Evolutionary conservation across 2,888 invertebrate species (phyloP).

Genomic region (Chrysolina oricalcia): DNA sequence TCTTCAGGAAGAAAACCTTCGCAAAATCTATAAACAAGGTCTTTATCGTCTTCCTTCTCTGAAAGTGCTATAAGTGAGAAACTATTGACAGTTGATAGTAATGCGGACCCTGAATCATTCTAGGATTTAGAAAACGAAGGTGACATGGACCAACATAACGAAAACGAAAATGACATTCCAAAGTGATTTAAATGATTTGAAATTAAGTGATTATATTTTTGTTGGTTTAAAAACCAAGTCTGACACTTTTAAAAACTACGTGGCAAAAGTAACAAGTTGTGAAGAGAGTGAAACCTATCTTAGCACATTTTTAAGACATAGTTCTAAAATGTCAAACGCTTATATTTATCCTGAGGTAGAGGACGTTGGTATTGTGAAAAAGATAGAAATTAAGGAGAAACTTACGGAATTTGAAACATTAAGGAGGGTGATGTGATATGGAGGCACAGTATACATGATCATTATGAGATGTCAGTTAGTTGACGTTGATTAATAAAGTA

Average conservation of each 20-base stretch:
- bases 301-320: conserved; percentile 28
- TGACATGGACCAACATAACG: background rate
- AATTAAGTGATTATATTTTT: too few relatives aligned
- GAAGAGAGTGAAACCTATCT: conserved; percentile 21
- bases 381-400: too few relatives aligned
- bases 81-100: conserved; percentile 3
- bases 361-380: too few relatives aligned
- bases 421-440: too few relatives aligned
- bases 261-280: conserved; percentile 12
- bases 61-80: background rate
- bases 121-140: conserved; percentile 17
- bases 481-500: too few relatives aligned
- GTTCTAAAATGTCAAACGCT: conserved; percentile 26
- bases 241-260: conserved; percentile 19
- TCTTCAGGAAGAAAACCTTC: background rate
- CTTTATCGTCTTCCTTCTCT: background rate
- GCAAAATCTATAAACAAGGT: background rate
- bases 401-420: too few relatives aligned
- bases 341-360: conserved; percentile 28
- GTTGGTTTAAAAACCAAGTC: conserved; percentile 25
- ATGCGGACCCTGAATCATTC: too few relatives aligned
- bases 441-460: too few relatives aligned
- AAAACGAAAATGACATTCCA: conserved; percentile 18
- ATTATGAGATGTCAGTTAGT: too few relatives aligned
- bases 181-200: conserved; percentile 5